Percentiles rank a stretch among this genome's conserved stretches.
Evolutionary conservation across 2,797 vertebrate species (phyloP).

Genomic region (Chaenodraco wilsoni): DNA sequence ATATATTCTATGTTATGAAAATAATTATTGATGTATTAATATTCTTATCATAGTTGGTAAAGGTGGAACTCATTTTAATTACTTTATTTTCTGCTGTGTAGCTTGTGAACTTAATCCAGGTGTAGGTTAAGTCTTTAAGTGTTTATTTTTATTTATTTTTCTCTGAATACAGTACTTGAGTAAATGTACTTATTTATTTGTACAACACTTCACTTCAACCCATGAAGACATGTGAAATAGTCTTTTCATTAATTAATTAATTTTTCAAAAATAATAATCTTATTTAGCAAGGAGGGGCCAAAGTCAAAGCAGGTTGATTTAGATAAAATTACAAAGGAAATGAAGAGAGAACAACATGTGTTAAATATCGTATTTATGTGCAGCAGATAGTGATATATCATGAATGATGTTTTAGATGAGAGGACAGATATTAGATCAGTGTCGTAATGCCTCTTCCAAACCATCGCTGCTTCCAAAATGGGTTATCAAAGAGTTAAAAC

Average conservation of each 20-base stretch:
- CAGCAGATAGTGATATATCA: not conserved
- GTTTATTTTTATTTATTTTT: no score
- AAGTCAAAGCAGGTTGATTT: not conserved
- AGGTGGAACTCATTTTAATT: no score
- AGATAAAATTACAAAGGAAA: not conserved
- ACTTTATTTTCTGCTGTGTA: no score
- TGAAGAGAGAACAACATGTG: not conserved
- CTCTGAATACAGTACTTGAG: no score
- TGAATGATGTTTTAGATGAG: not conserved
- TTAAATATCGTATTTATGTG: not conserved
- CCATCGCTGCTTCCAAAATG: not conserved
- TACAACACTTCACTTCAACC: no score
- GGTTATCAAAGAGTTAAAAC: conserved; percentile 19
- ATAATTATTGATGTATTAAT: no score
- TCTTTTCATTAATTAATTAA: not conserved
- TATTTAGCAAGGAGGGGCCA: not conserved
- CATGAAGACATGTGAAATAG: not conserved
- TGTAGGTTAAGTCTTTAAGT: no score
- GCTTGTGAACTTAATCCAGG: no score
- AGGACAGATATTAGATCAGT: not conserved
- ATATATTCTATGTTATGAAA: no score
- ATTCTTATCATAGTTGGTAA: no score
- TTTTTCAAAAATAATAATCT: not conserved
- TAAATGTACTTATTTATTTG: no score
- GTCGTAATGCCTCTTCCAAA: not conserved